phyloP scores from a whole-genome alignment of 2,797 vertebrate genomes.

The Halcyon chelicuti region DNA sequence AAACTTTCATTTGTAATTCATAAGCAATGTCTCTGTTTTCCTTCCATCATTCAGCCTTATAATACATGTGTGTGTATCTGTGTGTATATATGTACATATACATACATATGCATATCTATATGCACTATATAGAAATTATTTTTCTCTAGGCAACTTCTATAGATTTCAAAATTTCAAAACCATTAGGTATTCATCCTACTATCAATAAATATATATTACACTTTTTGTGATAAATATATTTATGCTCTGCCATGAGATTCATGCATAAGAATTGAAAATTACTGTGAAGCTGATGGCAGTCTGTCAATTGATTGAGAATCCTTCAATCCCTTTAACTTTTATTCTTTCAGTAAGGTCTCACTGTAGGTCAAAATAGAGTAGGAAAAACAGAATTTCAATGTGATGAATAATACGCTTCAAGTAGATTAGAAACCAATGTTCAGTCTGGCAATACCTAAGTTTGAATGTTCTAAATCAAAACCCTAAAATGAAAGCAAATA shows the following conservation, averaged over 20 bases:
- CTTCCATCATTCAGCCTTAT: not conserved
- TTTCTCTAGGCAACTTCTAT: constrained; percentile 39
- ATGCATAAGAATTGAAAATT: constrained; percentile 76
- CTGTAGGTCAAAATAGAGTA: constrained; percentile 56
- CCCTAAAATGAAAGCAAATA: constrained; percentile 46
- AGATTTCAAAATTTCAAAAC: constrained; percentile 13
- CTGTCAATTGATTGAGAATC: constrained; percentile 54
- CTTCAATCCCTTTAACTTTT: constrained; percentile 12
- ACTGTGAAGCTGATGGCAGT: constrained; percentile 28
- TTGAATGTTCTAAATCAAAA: constrained; percentile 55
- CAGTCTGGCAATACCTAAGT: not conserved
- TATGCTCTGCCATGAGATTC: constrained; percentile 58
- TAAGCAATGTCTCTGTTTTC: constrained; percentile 47
- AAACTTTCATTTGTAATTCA: constrained; percentile 67
- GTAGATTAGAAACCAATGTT: constrained; percentile 30
- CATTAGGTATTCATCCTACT: constrained; percentile 26
- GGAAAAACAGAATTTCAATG: constrained; percentile 17
- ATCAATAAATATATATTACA: constrained; percentile 52
- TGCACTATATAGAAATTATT: constrained; percentile 18
- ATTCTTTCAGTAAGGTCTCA: constrained; percentile 14
- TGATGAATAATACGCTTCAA: constrained; percentile 18
- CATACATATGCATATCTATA: not conserved
- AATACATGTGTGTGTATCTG: not conserved
- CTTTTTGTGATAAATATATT: constrained; percentile 69
- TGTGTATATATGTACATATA: not conserved